Conservation (phyloP, 2,888 invertebrate species). For the Sphinx pinastri region DNA sequence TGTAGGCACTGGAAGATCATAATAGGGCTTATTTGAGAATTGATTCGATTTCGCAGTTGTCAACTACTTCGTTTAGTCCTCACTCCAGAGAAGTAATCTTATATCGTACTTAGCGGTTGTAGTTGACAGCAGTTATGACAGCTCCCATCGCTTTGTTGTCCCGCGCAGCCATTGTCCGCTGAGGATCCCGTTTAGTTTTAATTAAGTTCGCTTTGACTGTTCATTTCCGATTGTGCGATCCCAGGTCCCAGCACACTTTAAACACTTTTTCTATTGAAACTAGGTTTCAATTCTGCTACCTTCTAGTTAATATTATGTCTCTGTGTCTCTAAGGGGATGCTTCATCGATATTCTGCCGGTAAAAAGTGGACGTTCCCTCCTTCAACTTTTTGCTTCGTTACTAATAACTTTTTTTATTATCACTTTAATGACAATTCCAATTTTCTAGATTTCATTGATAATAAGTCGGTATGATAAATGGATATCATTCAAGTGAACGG, state of each 20-base stretch:
- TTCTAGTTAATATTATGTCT: constrained; percentile 52
- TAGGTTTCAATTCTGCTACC: constrained; percentile 61
- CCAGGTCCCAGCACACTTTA: constrained; percentile 48
- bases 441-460: too few species aligned
- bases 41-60: constrained; percentile 5
- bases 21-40: not conserved
- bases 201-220: constrained; percentile 71
- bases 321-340: constrained; percentile 53
- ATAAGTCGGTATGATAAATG: not conserved
- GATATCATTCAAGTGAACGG: not conserved
- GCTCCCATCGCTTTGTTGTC: constrained; percentile 66
- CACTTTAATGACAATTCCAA: not conserved
- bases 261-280: constrained; percentile 55
- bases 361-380: constrained; percentile 14
- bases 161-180: constrained; percentile 60
- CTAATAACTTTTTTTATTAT: not conserved
- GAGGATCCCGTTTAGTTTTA: constrained; percentile 69
- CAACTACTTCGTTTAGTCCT: constrained; percentile 14
- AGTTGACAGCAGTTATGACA: constrained; percentile 67
- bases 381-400: not conserved
- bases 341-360: constrained; percentile 37
- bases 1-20: not conserved
- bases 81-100: constrained; percentile 52
- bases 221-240: constrained; percentile 61
- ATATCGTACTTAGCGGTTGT: constrained; percentile 59